Percentiles rank a stretch among this genome's conserved stretches.
These are phyloP conservation scores for Spatulosminthurus flaviceps DNA, from an alignment of 2,888 invertebrate species.

Conservation along the genomic window DNA sequence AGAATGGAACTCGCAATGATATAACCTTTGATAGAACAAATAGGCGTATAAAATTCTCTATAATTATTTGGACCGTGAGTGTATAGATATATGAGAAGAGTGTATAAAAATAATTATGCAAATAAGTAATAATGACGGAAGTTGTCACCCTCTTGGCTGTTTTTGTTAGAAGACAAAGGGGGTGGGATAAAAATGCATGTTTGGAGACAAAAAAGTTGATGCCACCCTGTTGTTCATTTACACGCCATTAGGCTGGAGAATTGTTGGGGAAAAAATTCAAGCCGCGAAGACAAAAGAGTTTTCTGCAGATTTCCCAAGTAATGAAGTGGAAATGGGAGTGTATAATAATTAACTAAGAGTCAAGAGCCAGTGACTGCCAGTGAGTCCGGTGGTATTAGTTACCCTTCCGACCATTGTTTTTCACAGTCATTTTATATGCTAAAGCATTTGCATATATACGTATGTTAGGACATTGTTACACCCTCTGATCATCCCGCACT, in stretches of 20 bases:
- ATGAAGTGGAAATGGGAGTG: constrained; percentile 52
- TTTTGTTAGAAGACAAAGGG: constrained; percentile 23
- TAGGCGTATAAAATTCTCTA: too few species aligned
- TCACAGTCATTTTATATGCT: background rate
- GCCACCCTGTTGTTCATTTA: constrained; percentile 49
- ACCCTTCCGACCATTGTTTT: background rate
- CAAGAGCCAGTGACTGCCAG: too few species aligned
- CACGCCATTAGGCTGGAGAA: constrained; percentile 47
- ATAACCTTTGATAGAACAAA: too few species aligned
- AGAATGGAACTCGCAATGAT: background rate
- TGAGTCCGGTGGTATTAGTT: constrained; percentile 8
- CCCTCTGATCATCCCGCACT: background rate
- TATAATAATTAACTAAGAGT: constrained; percentile 40
- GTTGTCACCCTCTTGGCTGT: constrained; percentile 10
- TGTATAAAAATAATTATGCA: too few species aligned
- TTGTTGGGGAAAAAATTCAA: constrained; percentile 15
- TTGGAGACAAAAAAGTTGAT: constrained; percentile 21
- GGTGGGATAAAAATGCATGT: constrained; percentile 28
- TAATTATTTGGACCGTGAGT: too few species aligned
- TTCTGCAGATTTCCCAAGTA: constrained; percentile 48
- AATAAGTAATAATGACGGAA: background rate
- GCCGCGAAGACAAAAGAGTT: constrained; percentile 47
- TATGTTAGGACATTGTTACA: background rate
- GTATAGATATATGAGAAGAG: too few species aligned
- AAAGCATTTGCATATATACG: background rate